Evolutionary conservation across 2,113 vertebrate genomes (phyloP).

Genomic region (Misgurnus mizolepis): DNA sequence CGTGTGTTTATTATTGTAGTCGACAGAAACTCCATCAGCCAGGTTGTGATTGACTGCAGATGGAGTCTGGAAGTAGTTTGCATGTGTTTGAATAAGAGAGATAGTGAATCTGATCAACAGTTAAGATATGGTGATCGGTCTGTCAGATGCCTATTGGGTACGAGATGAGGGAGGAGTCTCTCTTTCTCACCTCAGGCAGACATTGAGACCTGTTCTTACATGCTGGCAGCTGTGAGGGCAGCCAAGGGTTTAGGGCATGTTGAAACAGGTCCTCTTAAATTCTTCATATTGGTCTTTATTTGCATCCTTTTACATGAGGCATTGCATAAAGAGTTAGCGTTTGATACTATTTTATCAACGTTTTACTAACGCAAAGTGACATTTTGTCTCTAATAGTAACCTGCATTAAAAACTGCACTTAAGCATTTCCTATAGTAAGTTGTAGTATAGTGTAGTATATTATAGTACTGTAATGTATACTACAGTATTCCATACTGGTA

Average conservation of each 20-base stretch:
- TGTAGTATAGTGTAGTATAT: too few relatives aligned
- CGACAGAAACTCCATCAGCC: neutral
- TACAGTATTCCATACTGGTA: too few relatives aligned
- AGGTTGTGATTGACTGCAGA: conserved; percentile 31
- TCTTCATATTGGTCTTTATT: neutral
- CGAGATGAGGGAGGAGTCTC: conserved; percentile 16
- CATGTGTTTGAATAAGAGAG: conserved; percentile 53
- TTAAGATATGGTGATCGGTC: conserved; percentile 44
- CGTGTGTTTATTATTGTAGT: conserved; percentile 7
- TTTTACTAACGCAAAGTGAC: neutral
- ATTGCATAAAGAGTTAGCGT: neutral
- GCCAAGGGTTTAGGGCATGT: neutral
- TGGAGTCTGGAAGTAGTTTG: conserved; percentile 44
- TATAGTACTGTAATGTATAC: too few relatives aligned
- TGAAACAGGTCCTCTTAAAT: neutral
- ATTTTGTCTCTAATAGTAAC: neutral
- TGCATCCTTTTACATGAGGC: neutral
- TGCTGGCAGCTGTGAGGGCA: conserved; percentile 6
- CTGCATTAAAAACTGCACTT: neutral
- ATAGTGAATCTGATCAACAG: conserved; percentile 46
- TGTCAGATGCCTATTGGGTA: neutral
- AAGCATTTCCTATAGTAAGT: too few relatives aligned
- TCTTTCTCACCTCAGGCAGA: conserved; percentile 22
- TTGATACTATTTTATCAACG: neutral
- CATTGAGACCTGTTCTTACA: conserved; percentile 31